phyloP scores from a whole-genome alignment of 1,140 invertebrate genomes.

The Anoplophora glabripennis region DNA sequence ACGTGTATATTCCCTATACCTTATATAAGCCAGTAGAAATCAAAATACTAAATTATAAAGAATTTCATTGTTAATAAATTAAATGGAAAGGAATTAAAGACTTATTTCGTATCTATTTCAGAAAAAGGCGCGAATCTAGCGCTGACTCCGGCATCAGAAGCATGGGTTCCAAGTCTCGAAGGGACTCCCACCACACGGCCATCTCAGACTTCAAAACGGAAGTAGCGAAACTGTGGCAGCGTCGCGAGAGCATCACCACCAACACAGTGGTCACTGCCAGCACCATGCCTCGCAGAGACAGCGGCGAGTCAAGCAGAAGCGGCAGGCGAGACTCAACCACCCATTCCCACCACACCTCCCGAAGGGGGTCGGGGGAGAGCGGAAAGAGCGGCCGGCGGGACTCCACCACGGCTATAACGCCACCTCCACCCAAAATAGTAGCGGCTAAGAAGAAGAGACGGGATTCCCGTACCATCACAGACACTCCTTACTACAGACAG shows the following conservation, averaged over 20 bases:
- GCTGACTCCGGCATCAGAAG: slow-evolving; percentile 80
- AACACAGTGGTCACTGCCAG: slow-evolving; percentile 47
- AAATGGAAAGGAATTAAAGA: too few species aligned
- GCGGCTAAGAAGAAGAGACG: slow-evolving; percentile 62
- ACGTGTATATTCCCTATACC: too few species aligned
- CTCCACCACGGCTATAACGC: slow-evolving; percentile 56
- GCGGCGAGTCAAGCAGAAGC: slow-evolving; percentile 49
- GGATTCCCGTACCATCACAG: slow-evolving; percentile 53
- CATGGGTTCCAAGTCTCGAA: slow-evolving; percentile 64
- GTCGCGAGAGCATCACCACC: slow-evolving; percentile 56
- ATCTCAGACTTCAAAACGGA: slow-evolving; percentile 70
- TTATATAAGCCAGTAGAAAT: too few species aligned
- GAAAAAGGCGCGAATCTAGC: slow-evolving; percentile 75
- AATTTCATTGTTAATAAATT: too few species aligned
- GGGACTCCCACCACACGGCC: slow-evolving; percentile 63
- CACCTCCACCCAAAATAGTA: slow-evolving; percentile 59
- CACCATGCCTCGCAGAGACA: slow-evolving; percentile 54
- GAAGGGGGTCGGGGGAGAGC: slow-evolving; percentile 65
- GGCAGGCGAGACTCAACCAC: slow-evolving; percentile 47
- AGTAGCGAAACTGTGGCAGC: slow-evolving; percentile 67
- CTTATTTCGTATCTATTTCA: slow-evolving; percentile 24
- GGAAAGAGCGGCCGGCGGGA: slow-evolving; percentile 62
- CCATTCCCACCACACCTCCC: slow-evolving; percentile 45
- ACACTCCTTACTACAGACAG: slow-evolving; percentile 49
- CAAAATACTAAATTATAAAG: too few species aligned